A percentile compares a stretch with the other conserved stretches of the same genome.
phyloP scores from a whole-genome alignment of 2,797 vertebrate species.

The Falco novaeseelandiae region DNA sequence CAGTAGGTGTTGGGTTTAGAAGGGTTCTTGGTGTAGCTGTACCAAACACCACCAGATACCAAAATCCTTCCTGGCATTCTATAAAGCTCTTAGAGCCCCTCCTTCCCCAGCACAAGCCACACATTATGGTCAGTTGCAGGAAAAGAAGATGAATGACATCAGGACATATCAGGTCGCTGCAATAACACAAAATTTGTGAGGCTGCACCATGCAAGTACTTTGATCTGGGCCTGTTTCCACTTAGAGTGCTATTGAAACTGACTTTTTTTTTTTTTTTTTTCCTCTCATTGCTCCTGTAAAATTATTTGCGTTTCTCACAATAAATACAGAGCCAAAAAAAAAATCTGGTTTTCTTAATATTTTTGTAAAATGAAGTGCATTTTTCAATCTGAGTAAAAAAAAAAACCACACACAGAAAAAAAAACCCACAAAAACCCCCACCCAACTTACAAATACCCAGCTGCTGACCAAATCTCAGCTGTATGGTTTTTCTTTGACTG shows the following conservation, averaged over 20 bases:
- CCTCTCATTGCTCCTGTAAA: neutral
- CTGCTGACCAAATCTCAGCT: neutral
- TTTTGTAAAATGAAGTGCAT: neutral
- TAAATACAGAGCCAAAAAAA: neutral
- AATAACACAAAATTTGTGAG: neutral
- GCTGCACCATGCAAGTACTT: no score
- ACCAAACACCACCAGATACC: neutral
- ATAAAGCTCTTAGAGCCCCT: neutral
- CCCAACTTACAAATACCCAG: neutral
- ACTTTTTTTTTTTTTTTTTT: neutral
- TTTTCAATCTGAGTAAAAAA: neutral
- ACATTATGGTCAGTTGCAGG: neutral
- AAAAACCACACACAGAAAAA: neutral
- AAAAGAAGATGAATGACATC: neutral
- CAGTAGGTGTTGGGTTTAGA: accelerated
- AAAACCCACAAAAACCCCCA: no score
- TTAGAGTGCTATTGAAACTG: neutral
- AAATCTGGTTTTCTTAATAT: neutral
- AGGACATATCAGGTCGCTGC: neutral
- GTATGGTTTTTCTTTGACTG: no score
- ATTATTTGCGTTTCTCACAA: neutral
- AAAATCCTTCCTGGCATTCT: neutral
- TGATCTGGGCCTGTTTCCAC: neutral
- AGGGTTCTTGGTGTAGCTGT: neutral
- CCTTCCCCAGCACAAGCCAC: neutral